Evolutionary conservation across 37 sponge, comb jelly and placozoan species (phyloP), one percentile per base, ranked within the genome.

Genomic region (Eunapius fragilis): DNA sequence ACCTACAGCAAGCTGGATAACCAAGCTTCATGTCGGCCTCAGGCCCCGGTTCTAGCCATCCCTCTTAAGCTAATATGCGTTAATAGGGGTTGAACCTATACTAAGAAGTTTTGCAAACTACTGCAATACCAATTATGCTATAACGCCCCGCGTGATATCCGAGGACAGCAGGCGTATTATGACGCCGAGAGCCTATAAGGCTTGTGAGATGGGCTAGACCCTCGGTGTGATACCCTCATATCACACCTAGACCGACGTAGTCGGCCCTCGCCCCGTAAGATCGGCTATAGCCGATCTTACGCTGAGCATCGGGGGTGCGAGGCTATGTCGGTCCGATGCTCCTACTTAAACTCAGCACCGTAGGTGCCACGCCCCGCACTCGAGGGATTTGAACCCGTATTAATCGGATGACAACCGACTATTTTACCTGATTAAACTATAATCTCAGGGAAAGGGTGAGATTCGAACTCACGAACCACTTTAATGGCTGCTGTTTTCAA

Each of bases 51-150:
- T 41, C 41, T 41, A 41, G 41, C 30, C 26, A 33, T 25, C 26
- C 30, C 30, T 25, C 67, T 37, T 28, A 79, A 25, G 58, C 58
- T 58, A 58, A 58, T 73, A 86, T 28, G 82, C 82, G 67, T 47
- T 80, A 74, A 80, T 73, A 73, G 88, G 88, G 49, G 31, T 87
- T 74, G 81, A 87, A 87, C 82, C 84, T 68, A 88, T 70, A 83
- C 79, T 35, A 76, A 82, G 75, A 58, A 88, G 89, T 78, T 88
- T 88, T 88, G 84, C 89, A 88, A 87, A 81, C 88, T 87, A 80
- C 71, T 87, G 82, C 88, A 47, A 47, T 86, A 49, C 32, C 87
- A 22, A 79, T 80, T 86, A 80, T 79, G 73, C 80, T 79, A 80
- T 45, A 80, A 78, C 72, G 41, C 79, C 80, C 78, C 33, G 37